A percentile compares a stretch with the other conserved stretches of the same genome.
Evolutionary conservation across 2,888 invertebrate genomes (phyloP).

Genomic region (Leucophenga maculata): DNA sequence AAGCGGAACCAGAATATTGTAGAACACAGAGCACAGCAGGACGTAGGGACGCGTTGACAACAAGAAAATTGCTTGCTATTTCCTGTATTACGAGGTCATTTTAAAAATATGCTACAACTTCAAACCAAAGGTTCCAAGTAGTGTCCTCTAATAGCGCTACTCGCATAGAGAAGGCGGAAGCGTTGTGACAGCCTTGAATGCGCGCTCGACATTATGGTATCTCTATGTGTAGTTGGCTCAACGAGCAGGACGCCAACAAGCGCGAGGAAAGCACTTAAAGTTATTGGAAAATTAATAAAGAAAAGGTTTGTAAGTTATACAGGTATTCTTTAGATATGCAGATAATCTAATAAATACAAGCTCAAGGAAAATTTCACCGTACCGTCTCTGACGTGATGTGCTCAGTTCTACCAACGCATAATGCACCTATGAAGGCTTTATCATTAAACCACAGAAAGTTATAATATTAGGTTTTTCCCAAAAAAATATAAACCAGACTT

Average conservation of each 20-base stretch:
- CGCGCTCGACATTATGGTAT: neutral
- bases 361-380: too few species aligned
- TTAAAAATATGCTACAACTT: conserved; percentile 42
- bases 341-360: too few species aligned
- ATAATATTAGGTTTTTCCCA: too few species aligned
- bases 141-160: neutral
- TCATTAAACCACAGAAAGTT: too few species aligned
- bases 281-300: too few species aligned
- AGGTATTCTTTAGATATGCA: too few species aligned
- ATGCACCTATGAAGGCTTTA: too few species aligned
- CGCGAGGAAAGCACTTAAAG: neutral
- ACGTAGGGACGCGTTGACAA: neutral
- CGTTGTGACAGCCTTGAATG: conserved; percentile 3
- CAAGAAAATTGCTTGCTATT: conserved; percentile 33
- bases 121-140: neutral
- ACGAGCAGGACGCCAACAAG: neutral
- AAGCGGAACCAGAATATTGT: neutral
- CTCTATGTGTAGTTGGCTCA: neutral
- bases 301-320: neutral
- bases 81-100: conserved; percentile 48
- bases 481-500: too few species aligned
- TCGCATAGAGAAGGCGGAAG: neutral
- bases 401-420: too few species aligned
- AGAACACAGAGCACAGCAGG: neutral
- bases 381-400: too few species aligned